Percentiles rank a stretch among this genome's conserved stretches.
Evolutionary conservation across 2,113 vertebrate genomes (phyloP).

Genomic region (Nesoenas mayeri): DNA sequence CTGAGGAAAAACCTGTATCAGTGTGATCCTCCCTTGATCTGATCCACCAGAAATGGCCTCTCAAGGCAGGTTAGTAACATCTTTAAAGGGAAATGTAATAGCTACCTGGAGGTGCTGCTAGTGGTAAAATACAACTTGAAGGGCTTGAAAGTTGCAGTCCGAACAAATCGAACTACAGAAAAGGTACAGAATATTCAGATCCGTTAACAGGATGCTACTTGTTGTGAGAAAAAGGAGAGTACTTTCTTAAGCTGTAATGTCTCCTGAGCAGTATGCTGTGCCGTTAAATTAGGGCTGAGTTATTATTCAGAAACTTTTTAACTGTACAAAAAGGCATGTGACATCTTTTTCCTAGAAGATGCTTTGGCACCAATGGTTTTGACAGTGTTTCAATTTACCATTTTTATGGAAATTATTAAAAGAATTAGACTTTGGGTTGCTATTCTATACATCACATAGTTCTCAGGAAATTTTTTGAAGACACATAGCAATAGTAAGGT

Average conservation of each 20-base stretch:
- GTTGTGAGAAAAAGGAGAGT: not conserved
- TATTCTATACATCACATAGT: not conserved
- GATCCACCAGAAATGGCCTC: not conserved
- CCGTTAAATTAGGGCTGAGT: not conserved
- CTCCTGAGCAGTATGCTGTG: not conserved
- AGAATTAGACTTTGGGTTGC: not conserved
- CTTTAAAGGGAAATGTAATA: not conserved
- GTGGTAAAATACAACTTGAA: not conserved
- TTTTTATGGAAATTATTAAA: not conserved
- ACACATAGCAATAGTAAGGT: not conserved
- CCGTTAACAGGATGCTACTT: not conserved
- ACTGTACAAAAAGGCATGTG: not conserved
- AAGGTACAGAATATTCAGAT: not conserved
- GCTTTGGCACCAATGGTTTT: not conserved
- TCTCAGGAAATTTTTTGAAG: not conserved
- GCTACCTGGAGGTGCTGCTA: not conserved
- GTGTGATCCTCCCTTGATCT: not conserved
- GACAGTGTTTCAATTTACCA: not conserved
- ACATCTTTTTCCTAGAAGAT: not conserved
- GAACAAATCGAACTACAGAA: not conserved
- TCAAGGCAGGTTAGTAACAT: not conserved
- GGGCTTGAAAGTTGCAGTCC: not conserved
- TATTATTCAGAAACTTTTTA: not conserved
- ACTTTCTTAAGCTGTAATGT: not conserved
- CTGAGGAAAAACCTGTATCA: not conserved